Conservation (phyloP, 2,888 invertebrate species). For the Girardia tigrina region DNA sequence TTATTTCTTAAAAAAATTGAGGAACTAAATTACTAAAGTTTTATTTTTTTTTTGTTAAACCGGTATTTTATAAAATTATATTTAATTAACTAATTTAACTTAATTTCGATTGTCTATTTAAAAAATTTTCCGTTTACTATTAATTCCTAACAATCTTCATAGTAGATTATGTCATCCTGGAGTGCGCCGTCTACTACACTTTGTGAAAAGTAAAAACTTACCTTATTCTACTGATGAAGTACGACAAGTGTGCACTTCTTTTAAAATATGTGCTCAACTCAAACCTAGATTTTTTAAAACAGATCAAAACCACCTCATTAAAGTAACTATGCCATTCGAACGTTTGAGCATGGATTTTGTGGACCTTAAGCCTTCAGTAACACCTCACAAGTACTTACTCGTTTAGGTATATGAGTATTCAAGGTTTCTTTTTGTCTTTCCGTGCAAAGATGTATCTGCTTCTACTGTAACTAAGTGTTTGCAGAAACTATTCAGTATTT, state of each 20-base stretch:
- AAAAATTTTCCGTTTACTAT: no score
- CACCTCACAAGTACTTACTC: slow-evolving; percentile 37
- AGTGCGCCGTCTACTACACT: slow-evolving; percentile 37
- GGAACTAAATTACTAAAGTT: no score
- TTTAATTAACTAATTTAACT: no score
- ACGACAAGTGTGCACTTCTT: slow-evolving; percentile 24
- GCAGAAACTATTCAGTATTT: no score
- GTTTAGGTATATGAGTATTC: slow-evolving; percentile 38
- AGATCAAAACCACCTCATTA: slow-evolving; percentile 32
- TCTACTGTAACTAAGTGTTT: no score
- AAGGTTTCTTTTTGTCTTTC: slow-evolving; percentile 37
- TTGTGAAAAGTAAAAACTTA: slow-evolving; percentile 36
- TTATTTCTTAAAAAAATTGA: no score
- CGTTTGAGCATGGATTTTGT: slow-evolving; percentile 38
- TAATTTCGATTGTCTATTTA: no score
- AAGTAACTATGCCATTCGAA: slow-evolving; percentile 38
- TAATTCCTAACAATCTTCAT: no score
- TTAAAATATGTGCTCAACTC: slow-evolving; percentile 31
- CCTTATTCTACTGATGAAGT: slow-evolving; percentile 37
- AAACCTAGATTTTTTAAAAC: slow-evolving; percentile 35
- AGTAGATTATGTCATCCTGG: slow-evolving; percentile 39
- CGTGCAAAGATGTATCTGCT: slow-evolving; percentile 37
- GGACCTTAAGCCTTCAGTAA: slow-evolving; percentile 36
- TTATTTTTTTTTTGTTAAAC: no score
- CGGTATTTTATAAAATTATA: no score